phyloP scores from a whole-genome alignment of 2,888 invertebrate genomes.

The Chaetoderma sp. region DNA sequence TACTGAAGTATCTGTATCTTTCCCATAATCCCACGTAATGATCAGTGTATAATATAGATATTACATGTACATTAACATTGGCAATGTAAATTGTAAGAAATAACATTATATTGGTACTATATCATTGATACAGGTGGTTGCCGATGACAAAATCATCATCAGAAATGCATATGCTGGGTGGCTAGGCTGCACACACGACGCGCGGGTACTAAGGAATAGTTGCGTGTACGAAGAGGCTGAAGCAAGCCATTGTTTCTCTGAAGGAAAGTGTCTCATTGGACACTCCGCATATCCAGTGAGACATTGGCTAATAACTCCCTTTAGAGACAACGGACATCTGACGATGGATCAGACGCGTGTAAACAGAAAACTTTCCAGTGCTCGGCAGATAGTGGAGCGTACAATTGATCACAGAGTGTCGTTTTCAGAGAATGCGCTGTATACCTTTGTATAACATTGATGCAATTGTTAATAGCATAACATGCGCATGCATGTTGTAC shows the following conservation, averaged over 20 bases:
- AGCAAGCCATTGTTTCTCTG: not conserved
- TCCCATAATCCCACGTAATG: not conserved
- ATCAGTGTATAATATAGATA: slow-evolving; percentile 1
- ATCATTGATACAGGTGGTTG: slow-evolving; percentile 25
- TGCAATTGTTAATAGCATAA: slow-evolving; percentile 4
- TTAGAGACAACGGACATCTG: slow-evolving; percentile 25
- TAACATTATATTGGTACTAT: no score
- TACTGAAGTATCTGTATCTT: no score
- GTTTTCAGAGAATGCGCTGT: slow-evolving; percentile 6
- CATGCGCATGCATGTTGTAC: slow-evolving; percentile 19
- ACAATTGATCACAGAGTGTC: slow-evolving; percentile 20
- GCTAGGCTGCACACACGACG: slow-evolving; percentile 39
- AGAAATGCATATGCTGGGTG: slow-evolving; percentile 32
- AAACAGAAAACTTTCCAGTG: slow-evolving; percentile 10
- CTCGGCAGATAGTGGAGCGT: slow-evolving; percentile 29
- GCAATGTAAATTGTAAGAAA: no score
- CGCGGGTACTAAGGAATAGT: slow-evolving; percentile 34
- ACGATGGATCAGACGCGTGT: slow-evolving; percentile 22
- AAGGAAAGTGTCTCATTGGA: slow-evolving; percentile 20
- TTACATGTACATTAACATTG: no score
- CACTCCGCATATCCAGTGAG: slow-evolving; percentile 34
- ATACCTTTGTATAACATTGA: slow-evolving; percentile 8
- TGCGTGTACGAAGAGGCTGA: slow-evolving; percentile 13
- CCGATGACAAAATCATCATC: slow-evolving; percentile 29
- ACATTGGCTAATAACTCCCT: slow-evolving; percentile 29